A percentile compares a stretch with the other conserved stretches of the same genome.
phyloP scores from a whole-genome alignment of 1,140 invertebrate genomes.

The Macrosteles quadrilineatus region DNA sequence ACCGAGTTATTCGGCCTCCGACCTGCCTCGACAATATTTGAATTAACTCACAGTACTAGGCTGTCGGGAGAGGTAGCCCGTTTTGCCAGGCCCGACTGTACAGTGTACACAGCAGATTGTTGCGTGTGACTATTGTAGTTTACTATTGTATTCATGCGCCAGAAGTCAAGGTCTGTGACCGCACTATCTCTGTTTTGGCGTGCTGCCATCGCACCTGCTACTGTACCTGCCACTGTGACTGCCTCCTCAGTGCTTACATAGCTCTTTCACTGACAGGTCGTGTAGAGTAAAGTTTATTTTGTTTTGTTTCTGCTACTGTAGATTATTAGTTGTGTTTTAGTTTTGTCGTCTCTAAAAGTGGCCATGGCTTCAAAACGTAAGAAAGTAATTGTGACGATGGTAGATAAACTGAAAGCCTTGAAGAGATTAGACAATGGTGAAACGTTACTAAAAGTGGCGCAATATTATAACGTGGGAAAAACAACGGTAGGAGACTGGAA shows the following conservation, averaged over 20 bases:
- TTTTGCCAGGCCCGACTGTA: no score
- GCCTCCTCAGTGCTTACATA: slow-evolving; percentile 14
- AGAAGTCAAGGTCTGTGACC: no score
- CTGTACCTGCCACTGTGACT: no score
- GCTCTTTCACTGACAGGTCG: background rate
- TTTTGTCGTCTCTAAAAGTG: slow-evolving; percentile 3
- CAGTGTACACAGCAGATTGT: no score
- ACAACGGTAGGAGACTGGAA: slow-evolving; percentile 37
- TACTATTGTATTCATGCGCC: no score
- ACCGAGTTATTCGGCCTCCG: no score
- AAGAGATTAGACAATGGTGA: slow-evolving; percentile 36
- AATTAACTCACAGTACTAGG: no score
- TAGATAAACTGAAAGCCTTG: slow-evolving; percentile 34
- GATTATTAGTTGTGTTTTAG: background rate
- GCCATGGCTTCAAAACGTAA: slow-evolving; percentile 34
- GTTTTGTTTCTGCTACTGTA: background rate
- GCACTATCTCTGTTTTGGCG: no score
- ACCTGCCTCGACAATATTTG: no score
- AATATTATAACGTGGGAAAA: slow-evolving; percentile 28
- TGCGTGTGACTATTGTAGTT: no score
- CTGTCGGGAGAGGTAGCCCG: no score
- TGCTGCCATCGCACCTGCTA: no score
- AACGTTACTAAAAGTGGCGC: slow-evolving; percentile 26
- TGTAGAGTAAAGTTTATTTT: background rate
- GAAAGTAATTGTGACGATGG: slow-evolving; percentile 31